Evolutionary conservation across 2,113 vertebrate genomes (phyloP), one percentile per base, ranked within the genome.

Genomic region (Burhinus bistriatus): DNA sequence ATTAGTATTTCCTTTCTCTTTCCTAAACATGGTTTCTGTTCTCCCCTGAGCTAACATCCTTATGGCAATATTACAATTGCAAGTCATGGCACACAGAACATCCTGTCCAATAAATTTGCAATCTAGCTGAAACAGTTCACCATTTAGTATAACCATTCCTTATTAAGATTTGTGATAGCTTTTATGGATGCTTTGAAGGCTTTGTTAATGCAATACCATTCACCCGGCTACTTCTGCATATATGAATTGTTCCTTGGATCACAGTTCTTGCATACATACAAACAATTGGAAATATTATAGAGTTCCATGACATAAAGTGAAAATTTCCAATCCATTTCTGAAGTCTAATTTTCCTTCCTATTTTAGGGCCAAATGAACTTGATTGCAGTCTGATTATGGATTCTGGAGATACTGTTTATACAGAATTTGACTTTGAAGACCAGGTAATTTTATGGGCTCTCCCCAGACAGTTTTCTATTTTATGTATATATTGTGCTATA

Each of bases 341-440:
- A 94, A 54, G 23, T 87, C 55, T 70, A 19, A 55, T 87, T 90
- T 96, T 81, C 29, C 83, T 91, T 95, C 42, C 17, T 90, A 70
- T 95, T 96, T 52, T 98, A 99, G 99, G 99, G 73, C 96, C 98
- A 76, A 98, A 98, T 83, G 99, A 99, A 91, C 97, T 99, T 77
- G 99, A 99, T 52, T 98, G 99, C 96, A 98, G 97, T 65, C 96
- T 99, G 49, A 75, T 98, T 83, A 97, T 98, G 91, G 99, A 99
- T 95, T 96, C 97, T 78, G 98, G 98, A 96, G 98, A 99, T 75
- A 55, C 97, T 65, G 87, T 96, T 79, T 99, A 99, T 61, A 91
- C 97, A 9, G 97, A 98, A 42, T 98, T 97, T 94, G 99, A 99
- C 92, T 98, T 98, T 91, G 98, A 99, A 85, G 98, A 99, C 68